Base-by-base conservation (phyloP, 2,113 vertebrate species). In the Cepphus grylle region DNA sequence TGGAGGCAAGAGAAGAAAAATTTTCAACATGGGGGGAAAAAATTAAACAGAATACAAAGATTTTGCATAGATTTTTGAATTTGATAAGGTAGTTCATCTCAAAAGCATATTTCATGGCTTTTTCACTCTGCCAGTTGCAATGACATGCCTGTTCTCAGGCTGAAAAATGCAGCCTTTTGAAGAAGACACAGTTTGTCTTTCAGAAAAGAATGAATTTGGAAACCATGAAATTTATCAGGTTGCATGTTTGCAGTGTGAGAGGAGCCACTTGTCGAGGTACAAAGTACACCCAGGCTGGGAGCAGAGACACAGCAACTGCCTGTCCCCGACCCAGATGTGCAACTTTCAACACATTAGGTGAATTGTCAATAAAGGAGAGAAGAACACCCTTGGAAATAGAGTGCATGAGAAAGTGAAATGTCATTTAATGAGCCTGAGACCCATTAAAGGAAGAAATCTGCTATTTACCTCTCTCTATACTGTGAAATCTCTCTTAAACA, bases 401-500 rank as follows among this genome's bases (percentile, higher is more conserved):
- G 69, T 59, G 34, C 56, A 55, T 0, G 8, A 81, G 88, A 91
- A 89, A 94, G 69, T 65, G 49, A 86, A 93, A 92, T 81, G 80
- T 81, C 6, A 29, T 92, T 88, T 89, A 92, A 94, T 93, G 95
- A 92, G 80, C 72, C 77, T 72, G 77, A 92, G 91, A 52, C 52
- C 87, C 90, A 73, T 86, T 81, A 93, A 85, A 94, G 92, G 92
- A 86, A 92, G 90, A 88, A 93, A 93, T 89, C 77, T 89, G 86
- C 96, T 87, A 36, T 94, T 96, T 96, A 88, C 95, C 77, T 89
- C 88, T 67, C 72, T 81, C 72, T 50, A 59, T 80, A 63, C 88
- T 76, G 83, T 58, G 93, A 94, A 94, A 95, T 65, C 72, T 94
- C 88, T 85, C 83, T 95, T 92, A 87, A 96, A 92, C 95, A 95